Evolutionary conservation across 2,113 vertebrate species (phyloP).

Genomic region (Hippocampus mohnikei): DNA sequence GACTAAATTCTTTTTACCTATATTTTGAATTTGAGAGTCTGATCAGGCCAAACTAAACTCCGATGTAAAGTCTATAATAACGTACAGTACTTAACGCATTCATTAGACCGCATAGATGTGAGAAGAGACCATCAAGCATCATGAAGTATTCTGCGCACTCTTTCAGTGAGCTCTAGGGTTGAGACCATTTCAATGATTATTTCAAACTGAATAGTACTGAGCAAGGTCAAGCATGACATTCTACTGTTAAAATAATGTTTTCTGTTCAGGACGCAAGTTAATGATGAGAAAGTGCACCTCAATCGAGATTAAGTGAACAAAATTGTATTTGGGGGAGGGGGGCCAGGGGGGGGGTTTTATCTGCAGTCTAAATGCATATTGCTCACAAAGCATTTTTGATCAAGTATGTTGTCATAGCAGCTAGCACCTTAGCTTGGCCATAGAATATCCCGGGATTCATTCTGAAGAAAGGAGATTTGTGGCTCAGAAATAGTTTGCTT

Average conservation of each 20-base stretch:
- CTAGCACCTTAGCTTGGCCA: background rate
- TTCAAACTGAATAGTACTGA: background rate
- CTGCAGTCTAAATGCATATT: background rate
- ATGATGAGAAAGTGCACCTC: background rate
- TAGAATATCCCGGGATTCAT: background rate
- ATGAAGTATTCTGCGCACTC: no score
- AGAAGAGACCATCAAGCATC: no score
- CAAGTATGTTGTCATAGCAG: background rate
- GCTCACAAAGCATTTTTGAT: background rate
- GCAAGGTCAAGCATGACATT: background rate
- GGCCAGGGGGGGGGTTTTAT: background rate
- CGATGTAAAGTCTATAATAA: no score
- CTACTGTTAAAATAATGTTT: background rate
- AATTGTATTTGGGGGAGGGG: background rate
- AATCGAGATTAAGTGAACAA: background rate
- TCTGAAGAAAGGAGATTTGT: background rate
- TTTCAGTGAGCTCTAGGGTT: background rate
- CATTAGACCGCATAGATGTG: no score
- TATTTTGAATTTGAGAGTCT: no score
- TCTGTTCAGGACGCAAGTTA: background rate
- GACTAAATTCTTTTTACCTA: no score
- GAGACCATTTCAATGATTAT: background rate
- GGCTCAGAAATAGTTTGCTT: constrained; percentile 1
- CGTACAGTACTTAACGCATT: background rate
- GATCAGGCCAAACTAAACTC: no score